Conservation (phyloP, 2,888 invertebrate genomes). For the Pelosia muscerda region DNA sequence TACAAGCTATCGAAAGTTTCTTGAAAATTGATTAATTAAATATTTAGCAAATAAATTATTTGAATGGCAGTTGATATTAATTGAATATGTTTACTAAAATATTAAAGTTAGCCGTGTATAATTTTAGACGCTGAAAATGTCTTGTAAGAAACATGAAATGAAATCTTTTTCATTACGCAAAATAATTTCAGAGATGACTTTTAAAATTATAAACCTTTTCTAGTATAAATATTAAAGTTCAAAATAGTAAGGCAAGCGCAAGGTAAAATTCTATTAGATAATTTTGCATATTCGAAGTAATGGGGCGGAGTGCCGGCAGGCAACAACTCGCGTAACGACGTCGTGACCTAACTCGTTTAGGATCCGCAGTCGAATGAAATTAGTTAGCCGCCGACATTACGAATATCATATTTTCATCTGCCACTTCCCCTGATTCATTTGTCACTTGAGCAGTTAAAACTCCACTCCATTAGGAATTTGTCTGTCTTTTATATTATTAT, state of each 20-base stretch:
- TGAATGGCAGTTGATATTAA: neutral
- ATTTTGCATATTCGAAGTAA: slow-evolving; percentile 54
- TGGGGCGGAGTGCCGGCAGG: slow-evolving; percentile 40
- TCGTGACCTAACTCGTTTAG: slow-evolving; percentile 77
- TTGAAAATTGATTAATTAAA: neutral
- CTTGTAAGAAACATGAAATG: neutral
- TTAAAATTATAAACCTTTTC: neutral
- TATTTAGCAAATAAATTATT: neutral
- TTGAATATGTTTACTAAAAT: neutral
- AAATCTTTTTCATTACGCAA: neutral
- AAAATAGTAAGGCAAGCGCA: slow-evolving; percentile 42
- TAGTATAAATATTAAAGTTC: slow-evolving; percentile 22
- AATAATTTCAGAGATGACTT: neutral
- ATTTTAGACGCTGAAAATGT: neutral
- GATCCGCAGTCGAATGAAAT: slow-evolving; percentile 81
- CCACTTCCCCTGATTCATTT: slow-evolving; percentile 68
- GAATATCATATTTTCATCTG: slow-evolving; percentile 83
- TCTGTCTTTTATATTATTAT: slow-evolving; percentile 18
- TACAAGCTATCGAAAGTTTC: neutral
- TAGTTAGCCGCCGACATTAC: slow-evolving; percentile 80
- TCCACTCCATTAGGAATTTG: slow-evolving; percentile 24
- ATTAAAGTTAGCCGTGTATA: too few relatives aligned
- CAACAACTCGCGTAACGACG: slow-evolving; percentile 62
- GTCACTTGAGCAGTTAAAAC: slow-evolving; percentile 41
- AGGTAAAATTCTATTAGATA: slow-evolving; percentile 50